Conservation (phyloP, 2,113 vertebrate genomes). For the Hemiscyllium ocellatum region DNA sequence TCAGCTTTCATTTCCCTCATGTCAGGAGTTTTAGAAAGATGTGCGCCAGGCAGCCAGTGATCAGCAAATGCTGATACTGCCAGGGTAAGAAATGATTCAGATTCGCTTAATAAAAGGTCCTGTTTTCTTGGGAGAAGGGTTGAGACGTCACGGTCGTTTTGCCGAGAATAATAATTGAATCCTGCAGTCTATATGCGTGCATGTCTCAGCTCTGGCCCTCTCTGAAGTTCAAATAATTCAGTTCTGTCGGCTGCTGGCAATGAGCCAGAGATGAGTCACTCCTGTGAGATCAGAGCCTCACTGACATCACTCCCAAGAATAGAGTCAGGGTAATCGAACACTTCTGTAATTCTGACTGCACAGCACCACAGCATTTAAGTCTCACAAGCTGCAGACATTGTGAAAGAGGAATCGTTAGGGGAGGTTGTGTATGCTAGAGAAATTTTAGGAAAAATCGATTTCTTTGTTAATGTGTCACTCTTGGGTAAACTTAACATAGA, state of each 20-base stretch:
- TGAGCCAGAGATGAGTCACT: slow-evolving; percentile 25
- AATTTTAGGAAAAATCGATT: not conserved
- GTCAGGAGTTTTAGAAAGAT: not conserved
- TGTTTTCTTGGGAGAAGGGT: not conserved
- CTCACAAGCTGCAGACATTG: not conserved
- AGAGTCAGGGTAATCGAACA: slow-evolving; percentile 25
- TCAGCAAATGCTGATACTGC: not conserved
- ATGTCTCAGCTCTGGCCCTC: not conserved
- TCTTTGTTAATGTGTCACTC: not conserved
- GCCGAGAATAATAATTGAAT: not conserved
- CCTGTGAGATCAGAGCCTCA: slow-evolving; percentile 24
- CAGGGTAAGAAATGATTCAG: not conserved
- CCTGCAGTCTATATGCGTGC: not conserved
- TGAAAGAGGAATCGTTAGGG: not conserved
- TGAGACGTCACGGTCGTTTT: not conserved
- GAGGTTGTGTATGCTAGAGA: not conserved
- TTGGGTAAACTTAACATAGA: not conserved
- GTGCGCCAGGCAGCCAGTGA: not conserved
- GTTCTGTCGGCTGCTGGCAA: not conserved
- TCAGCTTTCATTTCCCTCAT: not conserved
- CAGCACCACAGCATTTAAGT: not conserved
- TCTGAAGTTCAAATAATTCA: not conserved
- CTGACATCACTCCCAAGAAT: slow-evolving; percentile 37
- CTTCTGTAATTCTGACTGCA: not conserved
- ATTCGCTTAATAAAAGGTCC: too few species aligned